These are phyloP conservation scores for Subacronicta megacephala DNA, from an alignment of 2,888 invertebrate species.

Conservation along the genomic window DNA sequence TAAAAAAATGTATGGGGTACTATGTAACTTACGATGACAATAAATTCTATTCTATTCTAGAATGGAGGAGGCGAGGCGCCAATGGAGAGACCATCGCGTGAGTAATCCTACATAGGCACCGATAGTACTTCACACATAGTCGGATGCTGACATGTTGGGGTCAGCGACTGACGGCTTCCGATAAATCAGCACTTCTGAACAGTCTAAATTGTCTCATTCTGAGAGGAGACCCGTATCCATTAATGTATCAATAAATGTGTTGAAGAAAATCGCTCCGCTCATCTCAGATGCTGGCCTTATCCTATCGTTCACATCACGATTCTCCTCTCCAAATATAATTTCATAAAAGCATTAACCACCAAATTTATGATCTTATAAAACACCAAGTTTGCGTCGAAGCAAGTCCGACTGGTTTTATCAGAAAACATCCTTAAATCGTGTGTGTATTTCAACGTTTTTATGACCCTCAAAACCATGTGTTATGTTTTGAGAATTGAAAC, in stretches of 20 bases:
- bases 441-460: constrained; percentile 37
- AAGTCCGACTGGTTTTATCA: constrained; percentile 47
- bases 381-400: constrained; percentile 44
- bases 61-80: too few relatives aligned
- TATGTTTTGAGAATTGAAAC: constrained; percentile 21
- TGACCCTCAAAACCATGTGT: constrained; percentile 35
- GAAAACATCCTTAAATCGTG: constrained; percentile 26
- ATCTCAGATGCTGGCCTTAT: constrained; percentile 10
- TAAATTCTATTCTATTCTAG: too few relatives aligned
- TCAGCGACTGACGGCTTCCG: too few relatives aligned
- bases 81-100: too few relatives aligned
- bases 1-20: too few relatives aligned
- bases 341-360: constrained; percentile 67
- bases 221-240: too few relatives aligned
- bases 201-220: not conserved
- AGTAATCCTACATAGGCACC: too few relatives aligned
- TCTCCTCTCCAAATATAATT: constrained; percentile 64
- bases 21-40: too few relatives aligned
- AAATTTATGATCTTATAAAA: constrained; percentile 73
- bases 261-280: constrained; percentile 15
- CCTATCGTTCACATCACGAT: constrained; percentile 49
- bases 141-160: too few relatives aligned
- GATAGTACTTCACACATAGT: too few relatives aligned
- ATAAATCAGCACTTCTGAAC: too few relatives aligned
- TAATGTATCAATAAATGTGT: too few relatives aligned